Evolutionary conservation across 2,888 invertebrate genomes (phyloP).

Genomic region (Spodoptera littoralis): DNA sequence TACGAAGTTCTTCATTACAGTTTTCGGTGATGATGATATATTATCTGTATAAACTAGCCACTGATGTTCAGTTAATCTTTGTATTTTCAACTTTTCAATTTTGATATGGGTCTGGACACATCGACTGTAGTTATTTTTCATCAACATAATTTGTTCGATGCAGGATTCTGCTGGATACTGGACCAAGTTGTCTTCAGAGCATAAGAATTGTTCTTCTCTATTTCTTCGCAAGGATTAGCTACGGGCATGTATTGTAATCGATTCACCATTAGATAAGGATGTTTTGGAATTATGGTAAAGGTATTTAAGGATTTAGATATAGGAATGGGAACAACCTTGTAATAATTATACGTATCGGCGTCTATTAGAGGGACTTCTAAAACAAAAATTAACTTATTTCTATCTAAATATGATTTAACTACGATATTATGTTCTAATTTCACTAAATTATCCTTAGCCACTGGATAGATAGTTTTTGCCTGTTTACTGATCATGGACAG

Average conservation of each 20-base stretch:
- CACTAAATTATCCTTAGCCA: conserved; percentile 1
- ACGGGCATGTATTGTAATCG: conserved; percentile 18
- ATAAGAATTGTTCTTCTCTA: conserved; percentile 4
- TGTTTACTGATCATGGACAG: background rate
- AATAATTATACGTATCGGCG: conserved; percentile 22
- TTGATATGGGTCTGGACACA: conserved; percentile 1
- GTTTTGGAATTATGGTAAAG: conserved; percentile 28
- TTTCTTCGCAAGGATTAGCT: conserved; percentile 1
- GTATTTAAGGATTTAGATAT: conserved; percentile 17
- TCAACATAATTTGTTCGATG: conserved; percentile 30
- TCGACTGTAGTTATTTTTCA: conserved; percentile 6
- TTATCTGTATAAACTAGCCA: background rate
- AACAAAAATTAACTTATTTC: conserved; percentile 5
- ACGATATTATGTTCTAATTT: conserved; percentile 6
- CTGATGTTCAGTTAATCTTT: background rate
- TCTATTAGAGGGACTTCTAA: conserved; percentile 9
- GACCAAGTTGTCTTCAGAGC: background rate
- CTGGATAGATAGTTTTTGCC: background rate
- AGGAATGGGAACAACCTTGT: conserved; percentile 19
- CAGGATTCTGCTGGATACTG: conserved; percentile 13
- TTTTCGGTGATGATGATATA: conserved; percentile 2
- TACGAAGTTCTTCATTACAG: conserved; percentile 2
- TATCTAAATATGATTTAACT: conserved; percentile 4
- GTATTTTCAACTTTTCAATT: background rate
- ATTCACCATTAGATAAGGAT: conserved; percentile 30